Evolutionary conservation across 2,888 invertebrate species (phyloP).

Genomic region (Microctonus aethiopoides): DNA sequence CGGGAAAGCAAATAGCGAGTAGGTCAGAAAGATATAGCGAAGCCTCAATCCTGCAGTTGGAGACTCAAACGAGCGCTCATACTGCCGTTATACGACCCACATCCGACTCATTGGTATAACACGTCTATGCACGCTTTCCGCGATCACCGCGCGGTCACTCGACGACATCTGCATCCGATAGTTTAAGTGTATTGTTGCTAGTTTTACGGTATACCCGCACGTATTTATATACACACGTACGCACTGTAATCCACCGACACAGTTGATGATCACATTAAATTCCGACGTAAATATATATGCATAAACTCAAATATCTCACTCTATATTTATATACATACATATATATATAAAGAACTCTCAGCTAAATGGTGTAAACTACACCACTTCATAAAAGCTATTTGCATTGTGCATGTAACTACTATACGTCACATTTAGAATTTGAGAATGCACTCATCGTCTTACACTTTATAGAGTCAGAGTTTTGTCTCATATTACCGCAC

Average conservation of each 20-base stretch:
- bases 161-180: slow-evolving; percentile 6
- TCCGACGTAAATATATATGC: neutral
- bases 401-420: no score
- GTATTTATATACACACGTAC: neutral
- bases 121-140: slow-evolving; percentile 1
- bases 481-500: neutral
- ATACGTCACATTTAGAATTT: neutral
- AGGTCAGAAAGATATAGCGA: neutral
- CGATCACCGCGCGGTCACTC: slow-evolving; percentile 18
- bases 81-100: slow-evolving; percentile 64
- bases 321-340: neutral
- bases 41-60: neutral
- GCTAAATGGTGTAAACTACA: neutral
- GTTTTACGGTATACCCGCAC: neutral
- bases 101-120: slow-evolving; percentile 35
- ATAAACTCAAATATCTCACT: neutral
- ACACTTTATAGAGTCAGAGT: neutral
- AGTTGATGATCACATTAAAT: neutral
- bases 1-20: neutral
- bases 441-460: neutral
- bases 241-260: neutral
- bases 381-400: no score
- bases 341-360: neutral
- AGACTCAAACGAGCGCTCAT: slow-evolving; percentile 41
- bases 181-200: neutral